These are phyloP conservation scores for Micoletzkya japonica DNA, from an alignment of 2,888 invertebrate species.

Conservation along the genomic window DNA sequence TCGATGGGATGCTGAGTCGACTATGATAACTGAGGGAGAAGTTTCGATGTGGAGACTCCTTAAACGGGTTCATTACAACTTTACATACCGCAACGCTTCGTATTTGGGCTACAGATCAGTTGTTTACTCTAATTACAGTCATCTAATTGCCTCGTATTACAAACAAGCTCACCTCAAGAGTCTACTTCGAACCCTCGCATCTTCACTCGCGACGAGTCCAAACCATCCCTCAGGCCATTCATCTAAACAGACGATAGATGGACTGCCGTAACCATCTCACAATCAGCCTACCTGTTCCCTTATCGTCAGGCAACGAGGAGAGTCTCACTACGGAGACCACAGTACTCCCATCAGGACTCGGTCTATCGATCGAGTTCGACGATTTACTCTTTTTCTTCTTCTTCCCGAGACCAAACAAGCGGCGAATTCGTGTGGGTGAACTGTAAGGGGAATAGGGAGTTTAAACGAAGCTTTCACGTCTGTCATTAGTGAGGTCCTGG, in stretches of 20 bases:
- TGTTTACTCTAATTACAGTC: background rate
- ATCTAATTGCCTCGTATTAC: background rate
- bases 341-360: slow-evolving; percentile 23
- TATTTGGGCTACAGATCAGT: background rate
- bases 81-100: background rate
- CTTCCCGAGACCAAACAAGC: slow-evolving; percentile 45
- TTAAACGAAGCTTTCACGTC: background rate
- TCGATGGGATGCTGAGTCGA: slow-evolving; percentile 35
- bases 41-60: slow-evolving; percentile 37
- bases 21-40: slow-evolving; percentile 43
- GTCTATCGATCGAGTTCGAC: no score
- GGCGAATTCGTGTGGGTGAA: slow-evolving; percentile 48
- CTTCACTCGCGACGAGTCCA: slow-evolving; percentile 16
- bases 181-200: slow-evolving; percentile 24
- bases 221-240: slow-evolving; percentile 20
- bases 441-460: slow-evolving; percentile 29
- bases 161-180: slow-evolving; percentile 6
- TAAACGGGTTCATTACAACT: background rate
- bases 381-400: no score
- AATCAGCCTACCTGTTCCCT: background rate
- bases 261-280: no score
- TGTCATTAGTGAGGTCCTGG: background rate
- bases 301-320: background rate
- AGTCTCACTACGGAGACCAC: slow-evolving; percentile 3
- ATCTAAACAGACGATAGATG: no score